Evolutionary conservation across 2,797 vertebrate species (phyloP).

Genomic region (Enteromius unitaeniatus): DNA sequence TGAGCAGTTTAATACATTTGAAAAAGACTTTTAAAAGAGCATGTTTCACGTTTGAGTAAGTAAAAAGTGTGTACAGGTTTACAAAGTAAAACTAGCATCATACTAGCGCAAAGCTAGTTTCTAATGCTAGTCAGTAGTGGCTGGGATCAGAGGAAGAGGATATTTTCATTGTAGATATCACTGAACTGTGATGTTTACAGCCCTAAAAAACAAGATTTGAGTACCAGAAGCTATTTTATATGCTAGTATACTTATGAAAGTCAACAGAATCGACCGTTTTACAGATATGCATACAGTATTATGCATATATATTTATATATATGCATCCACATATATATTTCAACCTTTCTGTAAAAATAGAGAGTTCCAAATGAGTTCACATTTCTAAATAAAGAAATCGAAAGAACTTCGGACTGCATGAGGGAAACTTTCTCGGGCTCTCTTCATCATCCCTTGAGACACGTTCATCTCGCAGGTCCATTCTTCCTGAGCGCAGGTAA

Average conservation of each 20-base stretch:
- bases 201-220: background rate
- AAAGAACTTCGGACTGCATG: slow-evolving; percentile 9
- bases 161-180: background rate
- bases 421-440: background rate
- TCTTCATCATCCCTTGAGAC: slow-evolving; percentile 36
- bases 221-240: background rate
- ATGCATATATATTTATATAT: too few species aligned
- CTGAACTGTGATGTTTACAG: too few species aligned
- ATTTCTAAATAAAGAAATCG: slow-evolving; percentile 15
- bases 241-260: background rate
- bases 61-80: background rate
- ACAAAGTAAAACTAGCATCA: background rate
- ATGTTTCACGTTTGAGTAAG: background rate
- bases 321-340: too few species aligned
- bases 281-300: background rate
- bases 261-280: background rate
- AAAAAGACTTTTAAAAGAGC: background rate
- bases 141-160: background rate
- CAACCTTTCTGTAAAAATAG: background rate
- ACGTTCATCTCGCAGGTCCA: slow-evolving; percentile 20
- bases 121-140: background rate
- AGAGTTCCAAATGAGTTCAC: background rate
- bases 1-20: background rate
- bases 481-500: slow-evolving; percentile 51
- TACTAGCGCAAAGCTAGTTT: background rate